Evolutionary conservation across 2,888 invertebrate genomes (phyloP), one percentile per base, ranked within the genome.

Genomic region (Vesta saturnalis): DNA sequence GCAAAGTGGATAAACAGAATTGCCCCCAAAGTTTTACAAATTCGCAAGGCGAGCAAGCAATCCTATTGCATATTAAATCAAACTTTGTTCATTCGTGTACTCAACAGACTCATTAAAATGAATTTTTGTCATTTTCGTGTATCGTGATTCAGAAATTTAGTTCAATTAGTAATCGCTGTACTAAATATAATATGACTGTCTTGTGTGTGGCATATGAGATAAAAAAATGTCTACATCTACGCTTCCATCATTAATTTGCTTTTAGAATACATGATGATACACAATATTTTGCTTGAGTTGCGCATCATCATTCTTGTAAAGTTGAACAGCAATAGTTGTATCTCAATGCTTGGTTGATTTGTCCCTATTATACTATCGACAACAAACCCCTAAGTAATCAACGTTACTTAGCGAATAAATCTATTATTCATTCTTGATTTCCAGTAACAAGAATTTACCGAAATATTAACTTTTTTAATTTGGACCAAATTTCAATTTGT

Each of bases 61-160:
- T 69, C 67, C 67, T 72, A 57, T n/a, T n/a, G 71, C 70, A 76
- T 74, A 76, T 75, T 74, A 71, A 76, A 77, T 77, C 73, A 77
- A 72, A n/a, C 72, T 69, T 47, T 75, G 74, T n/a, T n/a, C n/a
- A n/a, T 74, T 77, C 76, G 74, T 73, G 77, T 78, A 78, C 77
- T 77, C 78, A 77, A n/a, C 80, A 81, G 81, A 82, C 79, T 82
- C 82, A 81, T 81, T 81, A 80, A 80, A n/a, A n/a, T n/a, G n/a
- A n/a, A n/a, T n/a, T n/a, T n/a, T n/a, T 77, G 76, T 76, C 77
- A 78, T 77, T 80, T 81, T n/a, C n/a, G n/a, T n/a, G n/a, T n/a
- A n/a, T n/a, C n/a, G n/a, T n/a, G n/a, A n/a, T n/a, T n/a, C n/a
- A n/a, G n/a, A n/a, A n/a, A n/a, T n/a, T n/a, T n/a, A n/a, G n/a